phyloP scores from a whole-genome alignment of 2,113 vertebrate species.

The Proterorhinus semilunaris region DNA sequence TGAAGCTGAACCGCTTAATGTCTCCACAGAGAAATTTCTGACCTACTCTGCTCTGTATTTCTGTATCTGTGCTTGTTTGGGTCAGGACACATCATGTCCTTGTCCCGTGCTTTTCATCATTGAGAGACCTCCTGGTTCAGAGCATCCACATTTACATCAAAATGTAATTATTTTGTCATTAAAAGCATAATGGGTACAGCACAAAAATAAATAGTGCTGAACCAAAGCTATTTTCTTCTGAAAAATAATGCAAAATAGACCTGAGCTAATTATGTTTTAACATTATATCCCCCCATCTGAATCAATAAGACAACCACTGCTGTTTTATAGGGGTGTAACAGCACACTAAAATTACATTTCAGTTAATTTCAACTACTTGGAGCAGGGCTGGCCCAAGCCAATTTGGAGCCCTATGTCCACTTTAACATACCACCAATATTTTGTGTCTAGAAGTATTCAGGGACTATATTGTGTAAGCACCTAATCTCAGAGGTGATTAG shows the following conservation, averaged over 20 bases:
- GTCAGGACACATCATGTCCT: not conserved
- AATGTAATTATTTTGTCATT: slow-evolving; percentile 31
- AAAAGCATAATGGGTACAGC: slow-evolving; percentile 6
- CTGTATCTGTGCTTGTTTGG: slow-evolving; percentile 3
- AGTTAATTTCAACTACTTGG: no score
- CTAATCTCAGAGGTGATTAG: slow-evolving; percentile 54
- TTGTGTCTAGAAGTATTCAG: slow-evolving; percentile 30
- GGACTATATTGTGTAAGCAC: not conserved
- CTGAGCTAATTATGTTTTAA: not conserved
- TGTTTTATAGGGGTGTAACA: not conserved
- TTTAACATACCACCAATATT: slow-evolving; percentile 48
- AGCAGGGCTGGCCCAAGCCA: no score
- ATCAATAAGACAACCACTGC: not conserved
- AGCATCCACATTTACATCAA: slow-evolving; percentile 6
- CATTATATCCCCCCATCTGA: not conserved
- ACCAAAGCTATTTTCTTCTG: not conserved
- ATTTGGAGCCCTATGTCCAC: no score
- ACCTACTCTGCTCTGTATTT: not conserved
- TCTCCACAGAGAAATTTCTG: not conserved
- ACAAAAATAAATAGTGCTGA: slow-evolving; percentile 20
- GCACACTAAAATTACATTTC: no score
- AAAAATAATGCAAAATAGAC: not conserved
- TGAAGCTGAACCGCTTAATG: not conserved
- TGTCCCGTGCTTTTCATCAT: not conserved
- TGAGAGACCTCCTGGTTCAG: not conserved